Base-by-base conservation (phyloP, 2,888 invertebrate species). In the Biston betularia region DNA sequence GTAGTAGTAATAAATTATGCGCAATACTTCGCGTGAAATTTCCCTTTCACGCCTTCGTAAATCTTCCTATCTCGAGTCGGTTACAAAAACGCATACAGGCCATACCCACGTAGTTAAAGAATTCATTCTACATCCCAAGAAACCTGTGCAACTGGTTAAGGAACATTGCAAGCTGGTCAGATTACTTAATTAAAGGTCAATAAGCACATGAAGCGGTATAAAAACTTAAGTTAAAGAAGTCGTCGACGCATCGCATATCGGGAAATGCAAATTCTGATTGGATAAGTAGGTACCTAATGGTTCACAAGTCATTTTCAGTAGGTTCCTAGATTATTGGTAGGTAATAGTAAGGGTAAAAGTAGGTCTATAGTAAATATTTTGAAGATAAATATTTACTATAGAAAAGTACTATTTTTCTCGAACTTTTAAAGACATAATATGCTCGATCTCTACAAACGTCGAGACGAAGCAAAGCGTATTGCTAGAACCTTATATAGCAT, bases 121-220 rank as follows among this genome's bases (percentile, higher is more conserved):
- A 67, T 67, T 54, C 54, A 63, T 67, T 67, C 67, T 63, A 63
- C 59, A 67, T 67, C 54, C 38, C 59, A 42, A 58, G 63, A 49
- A 69, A 69, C 69, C 60, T 57, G 69, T 60, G 57, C 48, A 69
- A 69, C 69, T 57, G 69, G 69, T 69, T 69, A 63, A 60, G 53
- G 55, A 55, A 52, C 56, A 55, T 60, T 63, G 59, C 69, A 69
- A 60, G 40, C 65, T 63, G 48, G 56, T 59, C 64, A 61, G 61
- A 68, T 68, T 68, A 68, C 64, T 64, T 68, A 64, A 64, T 68
- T 69, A 65, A 62, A 68, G 68, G 58, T 64, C 62, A 65, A 48
- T 56, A 65, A 56, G 64, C 52, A 15, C 50, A 59, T 53, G 63
- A 35, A 54, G 56, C 42, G 14, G 33, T 56, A 48, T 48, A 64